Conservation (phyloP, 2,797 vertebrate species). For the Sebastolobus alascanus region DNA sequence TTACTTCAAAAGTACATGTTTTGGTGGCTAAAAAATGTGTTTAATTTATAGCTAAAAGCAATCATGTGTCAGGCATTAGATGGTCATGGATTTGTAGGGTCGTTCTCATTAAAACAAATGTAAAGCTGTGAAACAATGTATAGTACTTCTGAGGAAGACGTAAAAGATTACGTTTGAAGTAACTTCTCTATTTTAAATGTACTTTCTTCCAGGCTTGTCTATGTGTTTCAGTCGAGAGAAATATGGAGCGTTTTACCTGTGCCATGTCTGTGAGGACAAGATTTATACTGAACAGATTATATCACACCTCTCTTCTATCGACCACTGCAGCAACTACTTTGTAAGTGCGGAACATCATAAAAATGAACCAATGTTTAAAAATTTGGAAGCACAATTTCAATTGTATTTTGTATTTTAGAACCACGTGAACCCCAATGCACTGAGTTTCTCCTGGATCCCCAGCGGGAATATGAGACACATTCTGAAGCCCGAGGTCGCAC, state of each 20-base stretch:
- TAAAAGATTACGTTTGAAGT: neutral
- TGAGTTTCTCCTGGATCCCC: constrained; percentile 69
- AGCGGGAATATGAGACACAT: accelerated
- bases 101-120: neutral
- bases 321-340: constrained; percentile 68
- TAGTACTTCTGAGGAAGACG: neutral
- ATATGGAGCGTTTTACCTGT: constrained; percentile 49
- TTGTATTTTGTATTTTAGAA: constrained; percentile 52
- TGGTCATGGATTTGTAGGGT: neutral
- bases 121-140: neutral
- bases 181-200: neutral
- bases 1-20: neutral
- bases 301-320: constrained; percentile 22
- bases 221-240: constrained; percentile 50
- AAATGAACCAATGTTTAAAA: neutral
- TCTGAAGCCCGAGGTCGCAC: neutral
- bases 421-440: constrained; percentile 59
- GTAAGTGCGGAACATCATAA: constrained; percentile 55
- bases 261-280: constrained; percentile 70
- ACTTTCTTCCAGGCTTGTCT: constrained; percentile 65
- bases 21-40: neutral
- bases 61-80: no score
- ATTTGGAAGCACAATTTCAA: neutral
- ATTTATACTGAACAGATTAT: constrained; percentile 10
- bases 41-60: neutral